phyloP scores from a whole-genome alignment of 2,888 invertebrate species.

The Podabrus alpinus region DNA sequence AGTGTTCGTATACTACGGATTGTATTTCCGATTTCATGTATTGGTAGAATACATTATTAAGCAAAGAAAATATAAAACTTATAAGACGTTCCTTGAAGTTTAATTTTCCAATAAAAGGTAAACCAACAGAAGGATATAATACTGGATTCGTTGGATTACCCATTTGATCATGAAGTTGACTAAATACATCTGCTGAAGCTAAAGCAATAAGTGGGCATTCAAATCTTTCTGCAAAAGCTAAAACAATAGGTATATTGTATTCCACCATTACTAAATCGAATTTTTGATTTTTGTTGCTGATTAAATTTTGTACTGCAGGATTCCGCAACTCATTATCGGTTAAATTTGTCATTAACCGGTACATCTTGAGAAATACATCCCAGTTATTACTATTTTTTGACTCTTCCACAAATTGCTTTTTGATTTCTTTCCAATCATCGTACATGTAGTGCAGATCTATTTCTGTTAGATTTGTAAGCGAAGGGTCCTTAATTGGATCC shows the following conservation, averaged over 20 bases:
- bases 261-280: not conserved
- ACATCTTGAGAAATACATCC: not conserved
- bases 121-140: not conserved
- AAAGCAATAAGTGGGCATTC: not conserved
- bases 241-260: not conserved
- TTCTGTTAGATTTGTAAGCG: not conserved
- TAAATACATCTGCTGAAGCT: not conserved
- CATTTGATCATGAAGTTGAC: not conserved
- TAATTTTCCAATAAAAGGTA: not conserved
- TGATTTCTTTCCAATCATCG: not conserved
- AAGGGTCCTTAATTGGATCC: not conserved
- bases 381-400: not conserved
- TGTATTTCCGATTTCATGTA: not conserved
- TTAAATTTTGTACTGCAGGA: not conserved
- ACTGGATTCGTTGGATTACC: not conserved
- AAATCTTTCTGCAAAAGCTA: not conserved
- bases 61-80: not conserved
- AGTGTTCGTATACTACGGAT: conserved; percentile 37
- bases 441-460: not conserved
- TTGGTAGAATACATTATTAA: not conserved
- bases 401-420: not conserved
- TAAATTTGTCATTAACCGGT: not conserved
- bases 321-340: not conserved
- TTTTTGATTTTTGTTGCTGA: not conserved
- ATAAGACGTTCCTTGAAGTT: not conserved